These are phyloP conservation scores for Elanus axillaris DNA, from an alignment of 2,113 vertebrate species.

Conservation along the genomic window DNA sequence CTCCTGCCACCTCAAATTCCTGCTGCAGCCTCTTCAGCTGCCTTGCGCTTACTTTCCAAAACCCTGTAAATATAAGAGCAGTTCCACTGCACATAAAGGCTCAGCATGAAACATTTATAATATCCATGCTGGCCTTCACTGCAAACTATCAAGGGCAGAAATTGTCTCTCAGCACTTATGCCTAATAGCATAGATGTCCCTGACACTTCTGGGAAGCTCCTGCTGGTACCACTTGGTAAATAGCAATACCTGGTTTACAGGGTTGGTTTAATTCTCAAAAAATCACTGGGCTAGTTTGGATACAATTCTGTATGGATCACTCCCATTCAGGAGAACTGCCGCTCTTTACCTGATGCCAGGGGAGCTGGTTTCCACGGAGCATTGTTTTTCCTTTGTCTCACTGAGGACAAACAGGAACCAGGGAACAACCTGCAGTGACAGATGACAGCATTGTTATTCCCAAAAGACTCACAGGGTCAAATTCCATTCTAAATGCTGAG, in stretches of 20 bases:
- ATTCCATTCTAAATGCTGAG: background rate
- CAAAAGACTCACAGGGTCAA: background rate
- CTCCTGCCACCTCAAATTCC: background rate
- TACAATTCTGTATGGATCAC: background rate
- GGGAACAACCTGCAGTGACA: background rate
- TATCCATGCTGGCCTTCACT: background rate
- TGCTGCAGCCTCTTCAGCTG: background rate
- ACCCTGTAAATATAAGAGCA: background rate
- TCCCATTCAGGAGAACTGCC: background rate
- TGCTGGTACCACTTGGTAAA: background rate
- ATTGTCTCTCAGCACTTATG: background rate
- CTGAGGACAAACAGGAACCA: background rate
- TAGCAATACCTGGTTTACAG: background rate
- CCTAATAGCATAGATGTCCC: background rate
- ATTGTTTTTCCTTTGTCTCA: background rate
- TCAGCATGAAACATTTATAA: background rate
- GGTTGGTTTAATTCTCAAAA: background rate
- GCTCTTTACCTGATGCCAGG: background rate
- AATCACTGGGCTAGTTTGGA: background rate
- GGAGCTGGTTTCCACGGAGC: background rate
- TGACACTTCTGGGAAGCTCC: background rate
- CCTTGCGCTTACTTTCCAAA: background rate
- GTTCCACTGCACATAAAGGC: background rate
- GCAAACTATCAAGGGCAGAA: background rate
- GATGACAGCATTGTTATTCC: background rate